Conservation (phyloP, 1,140 invertebrate species). For the Octopus sinensis region DNA sequence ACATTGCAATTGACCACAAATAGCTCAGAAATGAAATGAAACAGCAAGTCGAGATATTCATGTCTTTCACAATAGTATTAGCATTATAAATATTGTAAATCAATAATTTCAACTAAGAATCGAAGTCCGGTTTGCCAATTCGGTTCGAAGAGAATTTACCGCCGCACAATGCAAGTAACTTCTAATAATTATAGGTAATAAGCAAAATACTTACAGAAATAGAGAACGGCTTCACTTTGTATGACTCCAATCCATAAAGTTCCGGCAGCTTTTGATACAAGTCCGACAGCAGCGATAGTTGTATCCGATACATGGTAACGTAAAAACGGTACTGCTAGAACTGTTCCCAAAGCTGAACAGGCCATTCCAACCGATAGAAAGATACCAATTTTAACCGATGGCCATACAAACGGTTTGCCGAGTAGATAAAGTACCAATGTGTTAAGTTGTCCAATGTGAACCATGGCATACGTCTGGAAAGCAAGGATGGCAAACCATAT, state of each 20-base stretch:
- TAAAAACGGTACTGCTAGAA: conserved; percentile 39
- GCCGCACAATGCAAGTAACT: too few relatives aligned
- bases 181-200: neutral
- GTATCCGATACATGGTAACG: conserved; percentile 42
- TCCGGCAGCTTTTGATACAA: conserved; percentile 50
- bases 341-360: conserved; percentile 44
- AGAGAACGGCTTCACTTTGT: conserved; percentile 45
- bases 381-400: conserved; percentile 44
- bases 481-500: conserved; percentile 50
- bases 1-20: neutral
- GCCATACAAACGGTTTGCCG: conserved; percentile 41
- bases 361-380: conserved; percentile 49
- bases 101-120: too few relatives aligned
- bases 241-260: conserved; percentile 50
- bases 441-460: conserved; percentile 50
- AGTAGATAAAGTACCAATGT: conserved; percentile 46
- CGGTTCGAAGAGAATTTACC: too few relatives aligned
- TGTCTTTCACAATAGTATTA: too few relatives aligned
- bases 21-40: neutral
- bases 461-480: conserved; percentile 49
- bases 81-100: too few relatives aligned
- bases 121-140: too few relatives aligned
- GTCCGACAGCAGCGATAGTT: conserved; percentile 44
- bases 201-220: conserved; percentile 40
- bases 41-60: neutral